phyloP scores from a whole-genome alignment of 2,113 vertebrate genomes.

The Sceloporus undulatus region DNA sequence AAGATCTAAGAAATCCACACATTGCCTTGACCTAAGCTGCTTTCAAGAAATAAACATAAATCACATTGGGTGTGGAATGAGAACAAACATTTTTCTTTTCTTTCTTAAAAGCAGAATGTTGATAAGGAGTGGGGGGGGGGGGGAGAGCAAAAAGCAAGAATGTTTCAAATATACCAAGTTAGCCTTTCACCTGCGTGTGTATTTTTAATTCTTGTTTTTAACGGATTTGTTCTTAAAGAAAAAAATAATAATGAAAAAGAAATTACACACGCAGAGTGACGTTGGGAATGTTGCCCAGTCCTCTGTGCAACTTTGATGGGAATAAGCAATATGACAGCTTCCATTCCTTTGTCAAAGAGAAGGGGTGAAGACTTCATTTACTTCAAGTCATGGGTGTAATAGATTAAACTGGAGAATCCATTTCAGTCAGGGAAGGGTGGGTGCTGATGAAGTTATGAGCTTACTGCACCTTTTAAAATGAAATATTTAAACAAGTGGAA shows the following conservation, averaged over 20 bases:
- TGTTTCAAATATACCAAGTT: constrained; percentile 7
- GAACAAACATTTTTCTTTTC: not conserved
- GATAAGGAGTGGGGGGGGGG: not conserved
- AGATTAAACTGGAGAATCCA: constrained; percentile 54
- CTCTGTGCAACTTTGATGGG: constrained; percentile 24
- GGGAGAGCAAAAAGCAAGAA: constrained; percentile 2
- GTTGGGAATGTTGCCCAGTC: constrained; percentile 22
- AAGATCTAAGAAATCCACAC: not conserved
- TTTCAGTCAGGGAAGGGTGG: constrained; percentile 64
- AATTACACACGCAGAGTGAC: constrained; percentile 22
- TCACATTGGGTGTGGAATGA: constrained; percentile 27
- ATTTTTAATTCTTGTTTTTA: not conserved
- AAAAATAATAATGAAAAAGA: not conserved
- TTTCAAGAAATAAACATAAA: constrained; percentile 49
- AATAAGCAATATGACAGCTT: constrained; percentile 49
- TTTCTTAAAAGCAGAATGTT: constrained; percentile 33
- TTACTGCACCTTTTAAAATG: constrained; percentile 71
- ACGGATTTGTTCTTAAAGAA: constrained; percentile 9
- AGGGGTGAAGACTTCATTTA: constrained; percentile 58
- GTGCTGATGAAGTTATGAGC: constrained; percentile 63
- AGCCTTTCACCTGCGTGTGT: not conserved
- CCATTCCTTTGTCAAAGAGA: constrained; percentile 46
- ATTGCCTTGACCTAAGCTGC: not conserved
- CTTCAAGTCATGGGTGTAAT: constrained; percentile 40
- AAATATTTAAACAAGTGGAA: constrained; percentile 75